Evolutionary conservation across 2,797 vertebrate species (phyloP), one percentile per base, ranked within the genome.

Genomic region (Chelon auratus): DNA sequence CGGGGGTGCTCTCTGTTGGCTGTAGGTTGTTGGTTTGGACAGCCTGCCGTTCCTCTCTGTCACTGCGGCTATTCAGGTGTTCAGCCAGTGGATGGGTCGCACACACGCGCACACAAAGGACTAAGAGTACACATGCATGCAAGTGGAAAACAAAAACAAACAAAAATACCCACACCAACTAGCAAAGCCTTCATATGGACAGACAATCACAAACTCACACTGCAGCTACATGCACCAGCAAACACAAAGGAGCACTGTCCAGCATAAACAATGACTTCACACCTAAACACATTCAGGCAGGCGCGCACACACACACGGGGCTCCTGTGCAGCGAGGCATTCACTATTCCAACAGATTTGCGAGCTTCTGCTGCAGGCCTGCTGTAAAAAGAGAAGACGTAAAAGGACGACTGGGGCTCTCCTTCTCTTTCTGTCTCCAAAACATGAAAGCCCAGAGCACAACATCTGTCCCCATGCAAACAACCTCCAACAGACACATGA

Each of bases 61-160:
- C 86, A 87, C 47, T 78, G 81, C 81, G 78, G 53, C 75, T 73
- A 80, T 78, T 89, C 87, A 89, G 78, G 80, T 89, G 87, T 87
- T 84, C 69, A 89, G 68, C 67, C 66, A 66, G 61, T 72, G 77
- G 64, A 87, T 85, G 66, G 68, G 86, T 81, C 75, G 54, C 66
- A 52, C 55, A 58, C 58, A 76, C 26, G 51, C 43, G 42, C 50
- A 78, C 33, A 51, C 62, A 45, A 33, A 8, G 43, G 13, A 56
- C 20, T 37, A 3, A 4, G 30, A 50, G 45, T n/a, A n/a, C 62
- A 61, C 36, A 77, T 15, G 42, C 12, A 54, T 8, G 42, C n/a
- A 52, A 0, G 0, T 42, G 40, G 15, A n/a, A 12, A 10, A n/a
- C 11, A 11, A 30, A 30, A 70, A 30, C 52, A 53, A 33, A 53